Conservation (phyloP, 2,797 vertebrate species). For the Ceryle rudis region DNA sequence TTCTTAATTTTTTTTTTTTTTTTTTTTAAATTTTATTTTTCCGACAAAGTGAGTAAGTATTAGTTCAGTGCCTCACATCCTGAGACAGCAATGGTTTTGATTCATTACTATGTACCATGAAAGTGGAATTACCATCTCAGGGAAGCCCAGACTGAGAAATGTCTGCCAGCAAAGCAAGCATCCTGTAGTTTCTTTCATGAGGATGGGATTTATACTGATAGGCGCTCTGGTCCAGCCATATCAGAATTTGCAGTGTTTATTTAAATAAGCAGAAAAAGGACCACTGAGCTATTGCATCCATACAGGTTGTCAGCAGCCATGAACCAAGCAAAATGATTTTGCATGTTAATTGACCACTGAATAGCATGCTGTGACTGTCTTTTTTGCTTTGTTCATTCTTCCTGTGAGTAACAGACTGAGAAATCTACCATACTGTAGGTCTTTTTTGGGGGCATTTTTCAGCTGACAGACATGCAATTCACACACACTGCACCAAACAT, state of each 20-base stretch:
- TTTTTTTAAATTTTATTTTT: no score
- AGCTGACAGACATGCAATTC: background rate
- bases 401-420: background rate
- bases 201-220: background rate
- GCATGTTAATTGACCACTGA: background rate
- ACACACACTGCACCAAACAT: background rate
- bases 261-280: background rate
- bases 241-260: constrained; percentile 19
- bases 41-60: background rate
- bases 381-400: background rate
- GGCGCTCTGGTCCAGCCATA: background rate
- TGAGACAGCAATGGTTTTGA: background rate
- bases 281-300: background rate
- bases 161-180: background rate
- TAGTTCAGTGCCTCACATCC: rapidly evolving
- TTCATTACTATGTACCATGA: background rate
- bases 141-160: background rate
- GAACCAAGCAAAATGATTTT: constrained; percentile 26
- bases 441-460: background rate
- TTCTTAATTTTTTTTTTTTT: background rate
- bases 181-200: background rate
- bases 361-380: background rate
- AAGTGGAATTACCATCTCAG: background rate
- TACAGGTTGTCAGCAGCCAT: constrained; percentile 15
- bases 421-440: background rate